A percentile compares a stretch with the other conserved stretches of the same genome.
Evolutionary conservation across 2,113 vertebrate species (phyloP).

Genomic region (Phaethornis superciliosus): DNA sequence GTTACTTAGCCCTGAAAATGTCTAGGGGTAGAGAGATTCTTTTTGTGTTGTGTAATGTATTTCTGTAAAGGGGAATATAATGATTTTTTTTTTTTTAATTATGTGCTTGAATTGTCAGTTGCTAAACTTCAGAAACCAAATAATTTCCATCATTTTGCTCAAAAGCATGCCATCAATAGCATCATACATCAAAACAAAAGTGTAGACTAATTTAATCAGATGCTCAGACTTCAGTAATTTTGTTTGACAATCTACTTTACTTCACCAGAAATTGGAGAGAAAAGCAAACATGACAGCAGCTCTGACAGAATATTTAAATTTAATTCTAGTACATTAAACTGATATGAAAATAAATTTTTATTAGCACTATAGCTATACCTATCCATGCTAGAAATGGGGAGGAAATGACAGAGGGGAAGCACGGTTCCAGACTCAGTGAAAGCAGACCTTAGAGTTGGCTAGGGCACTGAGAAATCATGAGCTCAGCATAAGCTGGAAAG

Average conservation of each 20-base stretch:
- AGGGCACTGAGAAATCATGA: not conserved
- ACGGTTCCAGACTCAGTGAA: not conserved
- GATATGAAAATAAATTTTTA: not conserved
- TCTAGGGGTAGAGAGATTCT: not conserved
- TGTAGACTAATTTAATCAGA: not conserved
- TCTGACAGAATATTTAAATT: not conserved
- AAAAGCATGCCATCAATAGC: not conserved
- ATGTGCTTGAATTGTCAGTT: not conserved
- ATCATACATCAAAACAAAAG: not conserved
- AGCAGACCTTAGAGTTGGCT: not conserved
- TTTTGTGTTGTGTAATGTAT: not conserved
- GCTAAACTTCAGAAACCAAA: not conserved
- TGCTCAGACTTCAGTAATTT: not conserved
- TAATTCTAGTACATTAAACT: not conserved
- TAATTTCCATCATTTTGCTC: not conserved
- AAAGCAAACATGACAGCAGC: not conserved
- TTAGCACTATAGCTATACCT: not conserved
- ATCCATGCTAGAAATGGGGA: not conserved
- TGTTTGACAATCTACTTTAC: not conserved
- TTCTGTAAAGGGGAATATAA: not conserved
- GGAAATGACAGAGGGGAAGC: not conserved
- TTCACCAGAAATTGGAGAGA: not conserved
- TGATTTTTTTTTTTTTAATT: not conserved
- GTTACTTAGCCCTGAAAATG: not conserved
- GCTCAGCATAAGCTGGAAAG: not conserved